These are phyloP conservation scores for Globicephala melas DNA, from an alignment of 2,113 vertebrate genomes.

Conservation along the genomic window DNA sequence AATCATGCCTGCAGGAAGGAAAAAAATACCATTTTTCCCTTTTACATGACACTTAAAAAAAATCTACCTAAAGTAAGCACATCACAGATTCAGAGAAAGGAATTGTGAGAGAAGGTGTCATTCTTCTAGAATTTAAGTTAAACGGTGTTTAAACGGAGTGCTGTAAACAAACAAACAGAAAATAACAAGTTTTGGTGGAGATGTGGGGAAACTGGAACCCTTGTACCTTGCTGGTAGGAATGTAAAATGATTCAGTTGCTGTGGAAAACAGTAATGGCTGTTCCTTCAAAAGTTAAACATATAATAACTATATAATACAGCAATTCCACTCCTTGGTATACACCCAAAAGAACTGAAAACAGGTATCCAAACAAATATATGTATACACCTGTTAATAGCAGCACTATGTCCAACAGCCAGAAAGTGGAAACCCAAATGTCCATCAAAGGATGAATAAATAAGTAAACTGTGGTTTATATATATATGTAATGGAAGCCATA, in stretches of 20 bases:
- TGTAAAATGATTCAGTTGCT: not conserved
- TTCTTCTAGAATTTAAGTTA: slow-evolving; percentile 20
- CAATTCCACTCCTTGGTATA: not conserved
- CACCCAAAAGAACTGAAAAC: not conserved
- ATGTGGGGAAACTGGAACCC: not conserved
- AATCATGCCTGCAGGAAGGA: not conserved
- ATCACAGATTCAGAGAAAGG: slow-evolving; percentile 39
- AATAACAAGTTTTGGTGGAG: not conserved
- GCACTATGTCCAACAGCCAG: not conserved
- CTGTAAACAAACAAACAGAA: not conserved
- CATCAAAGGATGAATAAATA: not conserved
- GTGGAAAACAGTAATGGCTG: not conserved
- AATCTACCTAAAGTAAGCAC: slow-evolving; percentile 7
- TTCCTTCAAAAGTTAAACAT: not conserved
- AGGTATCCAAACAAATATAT: not conserved
- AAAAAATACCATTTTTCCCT: not conserved
- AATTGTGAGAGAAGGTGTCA: not conserved
- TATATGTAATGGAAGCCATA: not conserved
- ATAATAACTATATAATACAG: not conserved
- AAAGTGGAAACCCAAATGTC: not conserved
- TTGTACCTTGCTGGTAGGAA: not conserved
- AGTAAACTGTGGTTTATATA: not conserved
- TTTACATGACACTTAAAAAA: not conserved
- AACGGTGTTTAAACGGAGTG: not conserved
- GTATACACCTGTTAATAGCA: not conserved